These are phyloP conservation scores for Syngnathoides biaculeatus DNA, from an alignment of 2,113 vertebrate species.

Conservation along the genomic window DNA sequence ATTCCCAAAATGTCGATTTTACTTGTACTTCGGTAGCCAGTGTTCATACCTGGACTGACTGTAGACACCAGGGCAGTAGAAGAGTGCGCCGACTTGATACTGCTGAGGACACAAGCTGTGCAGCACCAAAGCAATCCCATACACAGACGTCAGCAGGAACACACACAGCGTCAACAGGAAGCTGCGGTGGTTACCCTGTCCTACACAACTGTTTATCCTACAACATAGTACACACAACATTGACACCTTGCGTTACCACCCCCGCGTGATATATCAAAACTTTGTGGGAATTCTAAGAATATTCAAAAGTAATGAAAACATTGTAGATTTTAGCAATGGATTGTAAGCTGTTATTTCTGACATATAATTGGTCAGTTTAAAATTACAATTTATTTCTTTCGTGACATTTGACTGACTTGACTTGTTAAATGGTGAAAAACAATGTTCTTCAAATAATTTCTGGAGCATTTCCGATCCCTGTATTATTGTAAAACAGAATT, in stretches of 20 bases:
- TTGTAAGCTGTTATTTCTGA: not conserved
- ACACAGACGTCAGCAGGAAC: conserved; percentile 89
- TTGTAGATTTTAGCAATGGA: not conserved
- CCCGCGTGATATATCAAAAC: not conserved
- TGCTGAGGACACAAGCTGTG: conserved; percentile 80
- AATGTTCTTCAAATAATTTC: not conserved
- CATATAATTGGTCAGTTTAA: too few relatives aligned
- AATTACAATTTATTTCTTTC: too few relatives aligned
- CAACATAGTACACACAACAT: conserved; percentile 34
- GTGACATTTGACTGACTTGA: not conserved
- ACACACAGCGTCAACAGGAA: conserved; percentile 87
- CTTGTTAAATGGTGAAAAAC: not conserved
- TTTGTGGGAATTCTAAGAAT: not conserved
- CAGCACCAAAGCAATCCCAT: conserved; percentile 88
- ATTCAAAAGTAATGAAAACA: not conserved
- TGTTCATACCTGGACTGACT: conserved; percentile 80
- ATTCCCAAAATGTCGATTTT: not conserved
- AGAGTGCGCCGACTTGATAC: conserved; percentile 76
- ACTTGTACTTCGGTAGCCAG: not conserved
- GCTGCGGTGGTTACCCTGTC: conserved; percentile 88
- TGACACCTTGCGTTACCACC: not conserved
- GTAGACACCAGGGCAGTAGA: conserved; percentile 95
- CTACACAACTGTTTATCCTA: conserved; percentile 98
- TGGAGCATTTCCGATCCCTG: not conserved
- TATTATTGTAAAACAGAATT: not conserved